Evolutionary conservation across 2,113 vertebrate genomes (phyloP), one percentile per base, ranked within the genome.

Genomic region (Oncorhynchus nerka): DNA sequence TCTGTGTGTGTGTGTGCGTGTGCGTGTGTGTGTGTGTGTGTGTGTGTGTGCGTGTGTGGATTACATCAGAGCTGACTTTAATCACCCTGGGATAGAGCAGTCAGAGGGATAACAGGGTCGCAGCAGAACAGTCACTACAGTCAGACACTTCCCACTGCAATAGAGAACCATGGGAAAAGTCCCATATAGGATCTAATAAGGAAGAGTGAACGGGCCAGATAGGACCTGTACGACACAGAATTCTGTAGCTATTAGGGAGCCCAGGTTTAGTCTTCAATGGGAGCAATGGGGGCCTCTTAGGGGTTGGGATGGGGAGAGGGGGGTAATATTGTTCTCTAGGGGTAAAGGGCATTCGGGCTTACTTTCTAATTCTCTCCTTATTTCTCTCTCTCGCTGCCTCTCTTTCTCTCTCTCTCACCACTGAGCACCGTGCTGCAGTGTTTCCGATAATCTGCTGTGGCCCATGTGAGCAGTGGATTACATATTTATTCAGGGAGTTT

Each of bases 401-500:
- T 6, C 32, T 34, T 3, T 16, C 49, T 16, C 49, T 16, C 49
- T 51, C 49, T 51, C 15, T 51, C 15, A 4, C 16, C n/a, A 22
- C 59, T n/a, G 59, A 22, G 59, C 45, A 57, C 71, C 68, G 67
- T 73, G 75, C 76, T 34, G 49, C 30, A 0, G 67, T 26, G 20
- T 75, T 84, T 81, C 73, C 79, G 80, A 80, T 93, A 88, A 91
- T 90, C 89, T 84, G 76, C 82, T 51, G 15, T 64, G 71, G 61
- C 76, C 88, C 89, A 90, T 87, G 90, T 92, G 90, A 92, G 79
- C 75, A 77, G 70, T 65, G 90, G 90, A 92, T 93, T 92, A 93
- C 86, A 87, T 87, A 86, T 91, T 90, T 90, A 91, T 90, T 91
- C 73, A 75, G 78, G 82, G 83, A 88, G 86, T 85, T 89, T 83